These are phyloP conservation scores for Protomyctophum bolini DNA, from an alignment of 2,113 vertebrate species.

Conservation along the genomic window DNA sequence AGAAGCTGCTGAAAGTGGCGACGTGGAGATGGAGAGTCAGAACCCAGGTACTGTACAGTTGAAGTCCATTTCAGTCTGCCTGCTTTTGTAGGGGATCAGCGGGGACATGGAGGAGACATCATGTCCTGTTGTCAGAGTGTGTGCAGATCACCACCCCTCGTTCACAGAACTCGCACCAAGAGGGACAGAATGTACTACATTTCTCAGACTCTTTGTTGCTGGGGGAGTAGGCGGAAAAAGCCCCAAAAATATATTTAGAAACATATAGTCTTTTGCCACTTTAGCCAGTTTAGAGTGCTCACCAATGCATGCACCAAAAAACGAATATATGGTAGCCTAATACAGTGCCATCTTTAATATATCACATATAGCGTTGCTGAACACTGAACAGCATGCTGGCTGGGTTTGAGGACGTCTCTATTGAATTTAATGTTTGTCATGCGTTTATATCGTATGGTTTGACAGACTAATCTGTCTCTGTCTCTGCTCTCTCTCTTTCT, in stretches of 20 bases:
- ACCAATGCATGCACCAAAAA: background rate
- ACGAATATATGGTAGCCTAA: background rate
- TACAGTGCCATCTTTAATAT: too few species aligned
- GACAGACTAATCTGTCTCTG: background rate
- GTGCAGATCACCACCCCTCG: conserved; percentile 16
- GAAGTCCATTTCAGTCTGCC: conserved; percentile 3
- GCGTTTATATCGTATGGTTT: background rate
- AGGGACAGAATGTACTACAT: background rate
- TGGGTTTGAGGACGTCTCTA: background rate
- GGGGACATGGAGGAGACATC: background rate
- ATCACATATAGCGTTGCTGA: too few species aligned
- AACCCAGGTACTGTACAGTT: conserved; percentile 57
- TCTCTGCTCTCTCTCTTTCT: background rate
- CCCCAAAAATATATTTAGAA: conserved; percentile 34
- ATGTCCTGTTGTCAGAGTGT: background rate
- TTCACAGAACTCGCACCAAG: conserved; percentile 15
- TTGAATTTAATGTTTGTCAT: background rate
- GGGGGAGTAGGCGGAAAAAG: background rate
- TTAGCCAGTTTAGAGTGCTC: too few species aligned
- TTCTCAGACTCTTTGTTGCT: conserved; percentile 18
- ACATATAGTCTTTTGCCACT: background rate
- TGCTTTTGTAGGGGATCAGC: conserved; percentile 4
- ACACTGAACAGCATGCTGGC: too few species aligned
- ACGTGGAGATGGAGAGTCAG: conserved; percentile 69
- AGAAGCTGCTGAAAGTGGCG: conserved; percentile 53